Evolutionary conservation across 2,888 invertebrate genomes (phyloP).

Genomic region (Zele albiditarsus): DNA sequence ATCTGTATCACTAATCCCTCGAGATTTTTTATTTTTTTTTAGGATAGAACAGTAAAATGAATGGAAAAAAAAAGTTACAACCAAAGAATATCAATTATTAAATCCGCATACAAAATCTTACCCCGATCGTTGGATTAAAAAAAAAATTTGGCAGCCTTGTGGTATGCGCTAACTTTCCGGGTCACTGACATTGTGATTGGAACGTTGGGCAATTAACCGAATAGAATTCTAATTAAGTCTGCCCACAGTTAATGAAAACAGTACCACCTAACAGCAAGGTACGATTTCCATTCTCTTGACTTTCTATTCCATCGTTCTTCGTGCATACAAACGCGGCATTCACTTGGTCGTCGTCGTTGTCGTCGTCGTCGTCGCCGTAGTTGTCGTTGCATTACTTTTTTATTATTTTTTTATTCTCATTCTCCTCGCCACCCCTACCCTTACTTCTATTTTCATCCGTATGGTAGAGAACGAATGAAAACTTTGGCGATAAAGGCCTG

Average conservation of each 20-base stretch:
- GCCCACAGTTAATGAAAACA: conserved; percentile 10
- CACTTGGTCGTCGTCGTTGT: not conserved
- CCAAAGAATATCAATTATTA: not conserved
- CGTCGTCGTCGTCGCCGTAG: not conserved
- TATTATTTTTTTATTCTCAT: not conserved
- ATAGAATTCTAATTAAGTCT: conserved; percentile 6
- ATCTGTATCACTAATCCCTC: not conserved
- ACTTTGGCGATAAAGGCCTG: conserved; percentile 58
- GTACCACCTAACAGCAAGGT: conserved; percentile 27
- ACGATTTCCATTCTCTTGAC: conserved; percentile 23
- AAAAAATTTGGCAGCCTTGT: not conserved
- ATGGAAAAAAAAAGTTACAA: not conserved
- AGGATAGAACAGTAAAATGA: not conserved
- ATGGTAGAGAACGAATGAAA: conserved; percentile 42
- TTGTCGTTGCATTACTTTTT: conserved; percentile 17
- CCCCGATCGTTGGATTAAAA: not conserved
- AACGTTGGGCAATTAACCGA: conserved; percentile 9
- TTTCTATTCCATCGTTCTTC: not conserved
- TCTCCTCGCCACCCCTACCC: conserved; percentile 33
- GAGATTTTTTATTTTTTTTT: not conserved
- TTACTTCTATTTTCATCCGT: conserved; percentile 25
- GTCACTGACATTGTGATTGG: conserved; percentile 14
- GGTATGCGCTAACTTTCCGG: not conserved
- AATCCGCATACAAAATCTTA: not conserved
- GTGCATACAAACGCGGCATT: not conserved